phyloP scores from a whole-genome alignment of 2,113 vertebrate genomes.

The Sylvia atricapilla region DNA sequence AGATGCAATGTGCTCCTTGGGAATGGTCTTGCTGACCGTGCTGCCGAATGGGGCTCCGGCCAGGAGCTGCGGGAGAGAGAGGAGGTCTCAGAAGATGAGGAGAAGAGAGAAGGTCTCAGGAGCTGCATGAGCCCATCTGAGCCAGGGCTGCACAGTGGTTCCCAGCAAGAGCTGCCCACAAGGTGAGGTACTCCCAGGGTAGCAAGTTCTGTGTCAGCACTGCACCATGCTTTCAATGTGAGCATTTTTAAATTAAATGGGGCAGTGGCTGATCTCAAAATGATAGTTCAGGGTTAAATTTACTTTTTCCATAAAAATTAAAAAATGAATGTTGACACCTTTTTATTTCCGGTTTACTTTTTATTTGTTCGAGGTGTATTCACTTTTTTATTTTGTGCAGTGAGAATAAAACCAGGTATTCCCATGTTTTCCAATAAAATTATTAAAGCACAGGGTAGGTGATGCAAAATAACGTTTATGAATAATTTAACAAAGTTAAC shows the following conservation, averaged over 20 bases:
- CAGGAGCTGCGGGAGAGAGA: constrained; percentile 79
- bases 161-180: neutral
- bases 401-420: neutral
- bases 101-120: neutral
- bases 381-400: neutral
- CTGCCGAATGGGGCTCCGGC: constrained; percentile 91
- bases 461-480: neutral
- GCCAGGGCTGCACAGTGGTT: neutral
- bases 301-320: neutral
- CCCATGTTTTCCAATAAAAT: neutral
- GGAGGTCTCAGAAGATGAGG: constrained; percentile 76
- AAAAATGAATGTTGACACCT: neutral
- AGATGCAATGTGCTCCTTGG: constrained; percentile 79
- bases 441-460: neutral
- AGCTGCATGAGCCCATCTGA: neutral
- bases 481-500: neutral
- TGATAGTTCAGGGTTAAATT: neutral
- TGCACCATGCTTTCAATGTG: neutral
- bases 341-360: neutral
- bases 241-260: neutral
- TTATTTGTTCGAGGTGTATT: accelerated
- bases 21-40: constrained; percentile 90
- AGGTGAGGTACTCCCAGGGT: accelerated
- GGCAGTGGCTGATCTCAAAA: neutral
- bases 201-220: neutral